Conservation (phyloP, 2,797 vertebrate genomes). For the Gadopsis bispinosus region DNA sequence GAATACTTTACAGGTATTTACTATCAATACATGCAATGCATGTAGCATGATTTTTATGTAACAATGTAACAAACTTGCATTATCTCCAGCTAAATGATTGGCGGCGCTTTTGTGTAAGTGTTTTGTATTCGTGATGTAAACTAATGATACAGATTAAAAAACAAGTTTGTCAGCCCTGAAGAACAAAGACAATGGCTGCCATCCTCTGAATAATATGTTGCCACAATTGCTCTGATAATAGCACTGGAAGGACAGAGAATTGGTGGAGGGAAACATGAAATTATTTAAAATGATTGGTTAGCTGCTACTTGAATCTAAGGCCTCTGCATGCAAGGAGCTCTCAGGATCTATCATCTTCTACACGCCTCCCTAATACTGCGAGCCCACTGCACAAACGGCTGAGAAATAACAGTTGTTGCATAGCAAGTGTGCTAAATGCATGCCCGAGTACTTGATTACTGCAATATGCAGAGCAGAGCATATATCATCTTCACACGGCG, state of each 20-base stretch:
- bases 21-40: not conserved
- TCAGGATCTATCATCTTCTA: conserved; percentile 57
- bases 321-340: conserved; percentile 37
- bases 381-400: conserved; percentile 56
- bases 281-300: conserved; percentile 77
- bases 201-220: conserved; percentile 60
- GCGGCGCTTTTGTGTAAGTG: conserved; percentile 23
- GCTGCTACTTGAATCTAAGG: conserved; percentile 54
- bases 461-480: conserved; percentile 28
- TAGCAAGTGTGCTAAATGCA: conserved; percentile 53
- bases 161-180: conserved; percentile 34
- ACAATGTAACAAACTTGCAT: not conserved
- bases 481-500: conserved; percentile 43
- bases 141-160: conserved; percentile 50
- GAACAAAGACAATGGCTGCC: conserved; percentile 60
- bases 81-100: conserved; percentile 26
- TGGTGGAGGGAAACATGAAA: conserved; percentile 71
- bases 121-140: conserved; percentile 34
- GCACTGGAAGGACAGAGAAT: conserved; percentile 40
- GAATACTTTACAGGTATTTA: not conserved
- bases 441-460: conserved; percentile 34
- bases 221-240: conserved; percentile 65
- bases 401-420: conserved; percentile 59
- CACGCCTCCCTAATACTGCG: conserved; percentile 52
- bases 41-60: not conserved